These are phyloP conservation scores for Drosophila trichaetosa DNA, from an alignment of 2,888 invertebrate genomes.

Conservation along the genomic window DNA sequence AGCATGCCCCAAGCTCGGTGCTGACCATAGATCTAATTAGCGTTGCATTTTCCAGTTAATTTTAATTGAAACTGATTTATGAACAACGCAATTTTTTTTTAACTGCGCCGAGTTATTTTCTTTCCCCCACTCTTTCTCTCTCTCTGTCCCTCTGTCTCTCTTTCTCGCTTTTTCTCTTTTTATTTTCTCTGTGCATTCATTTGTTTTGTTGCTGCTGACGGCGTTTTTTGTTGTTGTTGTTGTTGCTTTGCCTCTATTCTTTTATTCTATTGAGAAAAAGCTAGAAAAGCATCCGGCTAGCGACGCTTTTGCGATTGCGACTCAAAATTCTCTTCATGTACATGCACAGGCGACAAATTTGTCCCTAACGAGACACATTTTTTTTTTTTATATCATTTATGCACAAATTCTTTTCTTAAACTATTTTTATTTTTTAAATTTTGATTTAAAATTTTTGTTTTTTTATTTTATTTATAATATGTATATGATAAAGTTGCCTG, in stretches of 20 bases:
- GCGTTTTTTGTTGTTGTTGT: slow-evolving; percentile 38
- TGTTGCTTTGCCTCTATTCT: slow-evolving; percentile 28
- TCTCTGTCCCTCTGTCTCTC: slow-evolving; percentile 18
- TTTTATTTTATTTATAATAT: neutral
- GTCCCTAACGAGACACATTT: neutral
- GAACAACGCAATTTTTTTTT: slow-evolving; percentile 72
- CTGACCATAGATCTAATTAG: slow-evolving; percentile 70
- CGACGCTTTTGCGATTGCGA: slow-evolving; percentile 34
- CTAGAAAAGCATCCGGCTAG: slow-evolving; percentile 68
- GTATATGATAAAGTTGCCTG: neutral
- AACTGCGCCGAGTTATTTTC: slow-evolving; percentile 43
- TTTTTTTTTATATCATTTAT: neutral
- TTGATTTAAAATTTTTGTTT: neutral
- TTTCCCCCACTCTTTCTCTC: slow-evolving; percentile 12
- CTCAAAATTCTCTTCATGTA: slow-evolving; percentile 46
- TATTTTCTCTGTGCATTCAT: slow-evolving; percentile 29
- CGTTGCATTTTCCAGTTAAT: slow-evolving; percentile 74
- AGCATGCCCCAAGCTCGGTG: slow-evolving; percentile 24
- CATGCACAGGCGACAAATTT: slow-evolving; percentile 48
- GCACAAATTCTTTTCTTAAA: neutral
- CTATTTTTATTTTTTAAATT: neutral
- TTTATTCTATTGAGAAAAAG: slow-evolving; percentile 58
- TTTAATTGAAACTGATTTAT: slow-evolving; percentile 77
- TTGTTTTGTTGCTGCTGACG: slow-evolving; percentile 36
- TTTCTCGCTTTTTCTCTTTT: neutral